Conservation (phyloP, 2,797 vertebrate species). For the Choloepus didactylus region DNA sequence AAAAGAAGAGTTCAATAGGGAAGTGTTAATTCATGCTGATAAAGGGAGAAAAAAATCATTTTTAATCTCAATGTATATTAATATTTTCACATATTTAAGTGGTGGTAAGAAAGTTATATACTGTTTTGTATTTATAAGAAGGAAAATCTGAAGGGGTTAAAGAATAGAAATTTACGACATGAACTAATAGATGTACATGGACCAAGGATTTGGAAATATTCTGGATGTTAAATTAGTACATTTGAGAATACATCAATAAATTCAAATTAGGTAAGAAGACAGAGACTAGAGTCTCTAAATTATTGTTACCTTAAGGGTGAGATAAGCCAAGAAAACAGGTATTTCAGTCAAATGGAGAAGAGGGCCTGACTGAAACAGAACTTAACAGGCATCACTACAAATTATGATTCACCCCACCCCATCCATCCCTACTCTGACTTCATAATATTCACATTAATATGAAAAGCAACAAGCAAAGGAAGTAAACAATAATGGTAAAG, state of each 20-base stretch:
- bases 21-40: neutral
- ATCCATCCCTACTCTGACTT: accelerated
- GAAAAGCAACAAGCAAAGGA: neutral
- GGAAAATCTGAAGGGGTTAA: neutral
- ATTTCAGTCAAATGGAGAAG: neutral
- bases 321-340: neutral
- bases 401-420: neutral
- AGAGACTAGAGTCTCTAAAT: neutral
- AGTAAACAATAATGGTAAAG: neutral
- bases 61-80: conserved; percentile 6
- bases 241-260: neutral
- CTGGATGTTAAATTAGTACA: neutral
- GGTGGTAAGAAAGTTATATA: neutral
- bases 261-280: neutral
- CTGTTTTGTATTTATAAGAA: neutral
- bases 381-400: neutral
- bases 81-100: neutral
- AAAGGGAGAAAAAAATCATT: neutral
- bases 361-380: neutral
- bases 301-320: neutral
- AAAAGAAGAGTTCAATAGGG: neutral
- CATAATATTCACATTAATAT: neutral
- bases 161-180: neutral
- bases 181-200: neutral
- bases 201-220: neutral